Evolutionary conservation across 2,888 invertebrate species (phyloP).

Genomic region (Caenorhabditis afra): DNA sequence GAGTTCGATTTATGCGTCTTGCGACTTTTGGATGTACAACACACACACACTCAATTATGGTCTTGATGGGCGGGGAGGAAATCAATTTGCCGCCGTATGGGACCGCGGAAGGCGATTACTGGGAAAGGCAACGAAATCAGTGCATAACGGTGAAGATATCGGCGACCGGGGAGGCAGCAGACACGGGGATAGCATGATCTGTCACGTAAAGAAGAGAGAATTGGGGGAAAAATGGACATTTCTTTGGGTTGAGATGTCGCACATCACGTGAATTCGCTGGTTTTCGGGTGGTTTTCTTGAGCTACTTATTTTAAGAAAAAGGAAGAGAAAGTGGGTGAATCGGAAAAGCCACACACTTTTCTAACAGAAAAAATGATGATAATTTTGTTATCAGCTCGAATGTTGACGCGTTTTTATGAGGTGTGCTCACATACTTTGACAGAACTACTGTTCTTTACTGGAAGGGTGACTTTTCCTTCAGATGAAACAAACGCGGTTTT

Average conservation of each 20-base stretch:
- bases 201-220: constrained; percentile 42
- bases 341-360: constrained; percentile 13
- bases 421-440: neutral
- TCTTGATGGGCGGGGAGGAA: constrained; percentile 37
- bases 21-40: constrained; percentile 41
- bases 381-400: constrained; percentile 16
- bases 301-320: constrained; percentile 1
- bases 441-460: constrained; percentile 9
- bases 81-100: constrained; percentile 37
- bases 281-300: neutral
- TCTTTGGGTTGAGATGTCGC: constrained; percentile 24
- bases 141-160: too few relatives aligned
- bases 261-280: constrained; percentile 26
- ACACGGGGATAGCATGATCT: constrained; percentile 18
- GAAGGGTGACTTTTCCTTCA: neutral
- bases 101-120: constrained; percentile 14
- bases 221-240: constrained; percentile 17
- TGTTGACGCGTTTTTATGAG: constrained; percentile 9
- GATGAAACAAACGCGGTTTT: too few relatives aligned
- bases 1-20: constrained; percentile 54
- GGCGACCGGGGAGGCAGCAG: constrained; percentile 22
- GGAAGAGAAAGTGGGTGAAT: constrained; percentile 8
- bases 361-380: constrained; percentile 2
- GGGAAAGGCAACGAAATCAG: constrained; percentile 40
- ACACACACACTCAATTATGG: constrained; percentile 41